Conservation (phyloP, 2,888 invertebrate genomes). For the Yponomeuta plumbellus region DNA sequence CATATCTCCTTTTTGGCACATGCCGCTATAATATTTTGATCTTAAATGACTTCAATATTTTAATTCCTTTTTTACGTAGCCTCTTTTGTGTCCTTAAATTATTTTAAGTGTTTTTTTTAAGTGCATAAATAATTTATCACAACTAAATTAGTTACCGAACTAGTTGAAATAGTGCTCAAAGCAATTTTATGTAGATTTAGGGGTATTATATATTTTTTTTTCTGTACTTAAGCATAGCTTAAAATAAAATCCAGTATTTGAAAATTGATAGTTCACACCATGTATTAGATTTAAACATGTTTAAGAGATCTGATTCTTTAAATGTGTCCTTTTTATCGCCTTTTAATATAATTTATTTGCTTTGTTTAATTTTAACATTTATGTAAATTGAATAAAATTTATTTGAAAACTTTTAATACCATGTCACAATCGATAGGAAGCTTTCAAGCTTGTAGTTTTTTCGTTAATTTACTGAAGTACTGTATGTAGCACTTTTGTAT, state of each 20-base stretch:
- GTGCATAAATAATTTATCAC: background rate
- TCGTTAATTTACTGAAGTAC: background rate
- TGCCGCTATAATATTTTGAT: too few relatives aligned
- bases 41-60: too few relatives aligned
- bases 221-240: conserved; percentile 8
- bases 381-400: conserved; percentile 46
- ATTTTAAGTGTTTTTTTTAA: background rate
- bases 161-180: conserved; percentile 29
- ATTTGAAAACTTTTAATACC: conserved; percentile 28
- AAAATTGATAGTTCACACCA: background rate
- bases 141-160: conserved; percentile 19
- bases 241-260: conserved; percentile 2
- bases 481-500: background rate
- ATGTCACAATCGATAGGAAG: conserved; percentile 70
- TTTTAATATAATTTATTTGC: conserved; percentile 27
- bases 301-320: conserved; percentile 12
- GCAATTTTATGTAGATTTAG: conserved; percentile 27
- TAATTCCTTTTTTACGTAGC: too few relatives aligned
- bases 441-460: conserved; percentile 49
- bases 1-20: too few relatives aligned
- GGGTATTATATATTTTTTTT: conserved; percentile 25
- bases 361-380: conserved; percentile 21
- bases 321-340: conserved; percentile 1
- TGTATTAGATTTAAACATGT: background rate
- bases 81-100: too few relatives aligned